Base-by-base conservation (phyloP, 2,888 invertebrate species). In the Drosophila leonis region DNA sequence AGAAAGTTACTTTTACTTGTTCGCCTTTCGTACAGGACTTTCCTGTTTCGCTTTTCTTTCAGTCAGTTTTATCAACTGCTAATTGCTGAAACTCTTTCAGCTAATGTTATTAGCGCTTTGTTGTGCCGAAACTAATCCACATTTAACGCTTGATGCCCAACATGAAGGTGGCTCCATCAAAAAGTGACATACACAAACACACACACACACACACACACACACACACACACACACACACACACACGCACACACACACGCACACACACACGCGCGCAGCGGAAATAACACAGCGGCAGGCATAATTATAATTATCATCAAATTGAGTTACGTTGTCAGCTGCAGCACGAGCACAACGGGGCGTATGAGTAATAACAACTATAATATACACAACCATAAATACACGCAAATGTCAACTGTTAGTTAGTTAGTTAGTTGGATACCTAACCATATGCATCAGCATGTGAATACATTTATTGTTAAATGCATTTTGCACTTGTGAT, bases 221-320 rank as follows among this genome's bases (percentile, higher is more conserved):
- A 49, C 18, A 18, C 18, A 41, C 20, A 42, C 61, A 65, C 33
- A 46, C 41, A 37, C 15, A 31, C 35, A 54, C 57, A 51, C 12
- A 18, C 20, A 15, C 18, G 27, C 51, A 37, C 24, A 24, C 24
- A 7, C 29, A 31, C 24, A 46, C 61, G 62, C 31, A 51, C 39
- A 42, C 20, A 42, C 39, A 60, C 54, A 54, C 10, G 18, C 20
- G n/a, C 18, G 24, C 52, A 37, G 44, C 48, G 61, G 65, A 78
- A 61, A 70, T 70, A 84, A 71, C 82, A 48, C 79, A 82, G 66
- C 72, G 62, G 80, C 83, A 62, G 78, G 70, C 87, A 65, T 77
- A 83, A 86, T 85, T 88, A 83, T 83, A 88, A 88, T 88, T 88
- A 88, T 82, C 80, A 70, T 69, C 66, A 85, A 88, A 88, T 83